Evolutionary conservation across 2,113 vertebrate species (phyloP).

Genomic region (Hydrochoerus hydrochaeris): DNA sequence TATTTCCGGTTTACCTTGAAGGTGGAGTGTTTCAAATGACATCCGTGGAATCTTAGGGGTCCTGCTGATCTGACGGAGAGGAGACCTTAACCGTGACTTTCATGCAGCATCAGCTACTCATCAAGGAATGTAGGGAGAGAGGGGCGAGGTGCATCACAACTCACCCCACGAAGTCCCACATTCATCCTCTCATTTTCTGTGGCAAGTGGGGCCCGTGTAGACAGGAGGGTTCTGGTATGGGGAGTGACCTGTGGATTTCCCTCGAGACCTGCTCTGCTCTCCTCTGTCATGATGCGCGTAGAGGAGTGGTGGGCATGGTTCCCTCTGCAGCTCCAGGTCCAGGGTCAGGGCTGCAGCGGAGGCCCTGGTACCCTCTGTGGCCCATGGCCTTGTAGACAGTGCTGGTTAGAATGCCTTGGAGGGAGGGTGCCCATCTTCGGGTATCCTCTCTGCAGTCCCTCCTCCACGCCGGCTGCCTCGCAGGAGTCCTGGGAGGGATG

Average conservation of each 20-base stretch:
- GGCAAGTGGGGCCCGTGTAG: neutral
- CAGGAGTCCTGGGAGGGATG: neutral
- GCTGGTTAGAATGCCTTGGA: neutral
- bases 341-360: neutral
- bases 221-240: neutral
- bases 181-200: neutral
- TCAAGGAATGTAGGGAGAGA: neutral
- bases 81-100: neutral
- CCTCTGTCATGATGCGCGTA: neutral
- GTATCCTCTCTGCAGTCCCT: constrained; percentile 60
- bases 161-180: neutral
- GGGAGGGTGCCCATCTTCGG: neutral
- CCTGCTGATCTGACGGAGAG: constrained; percentile 8
- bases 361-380: constrained; percentile 12
- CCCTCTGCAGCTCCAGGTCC: constrained; percentile 14
- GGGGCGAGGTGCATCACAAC: fast-evolving
- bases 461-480: constrained; percentile 69
- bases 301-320: neutral
- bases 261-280: neutral
- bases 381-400: constrained; percentile 28
- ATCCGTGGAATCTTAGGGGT: constrained; percentile 9
- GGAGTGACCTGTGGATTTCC: neutral
- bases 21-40: constrained; percentile 31
- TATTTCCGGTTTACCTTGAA: neutral
- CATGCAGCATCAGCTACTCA: neutral